Evolutionary conservation across 1,140 invertebrate species (phyloP).

Genomic region (Caenorhabditis brenneri): DNA sequence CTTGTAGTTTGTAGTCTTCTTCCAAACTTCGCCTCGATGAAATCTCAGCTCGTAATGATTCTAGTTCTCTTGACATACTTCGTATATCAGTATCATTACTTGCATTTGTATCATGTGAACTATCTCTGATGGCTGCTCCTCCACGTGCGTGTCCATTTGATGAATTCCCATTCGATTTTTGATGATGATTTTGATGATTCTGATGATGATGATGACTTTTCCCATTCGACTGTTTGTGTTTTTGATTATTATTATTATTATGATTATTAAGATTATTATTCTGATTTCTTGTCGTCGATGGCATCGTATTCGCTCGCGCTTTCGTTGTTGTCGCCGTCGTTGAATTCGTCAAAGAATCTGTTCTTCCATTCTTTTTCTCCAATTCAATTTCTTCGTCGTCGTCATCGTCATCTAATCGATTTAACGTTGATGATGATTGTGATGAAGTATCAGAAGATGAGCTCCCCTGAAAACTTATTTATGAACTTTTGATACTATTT

Average conservation of each 20-base stretch:
- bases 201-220: conserved; percentile 23
- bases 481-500: too few relatives aligned
- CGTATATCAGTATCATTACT: conserved; percentile 22
- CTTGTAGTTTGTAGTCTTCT: conserved; percentile 21
- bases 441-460: neutral
- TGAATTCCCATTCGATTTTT: conserved; percentile 12
- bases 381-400: neutral
- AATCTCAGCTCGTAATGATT: conserved; percentile 14
- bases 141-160: neutral
- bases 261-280: conserved; percentile 2
- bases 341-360: conserved; percentile 4
- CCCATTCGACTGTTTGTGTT: conserved; percentile 18
- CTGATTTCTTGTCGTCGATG: conserved; percentile 1
- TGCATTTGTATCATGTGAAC: conserved; percentile 31
- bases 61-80: conserved; percentile 24
- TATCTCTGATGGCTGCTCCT: neutral
- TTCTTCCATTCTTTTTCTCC: conserved; percentile 3
- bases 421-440: too few relatives aligned
- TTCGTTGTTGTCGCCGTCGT: conserved; percentile 6
- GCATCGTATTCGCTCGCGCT: conserved; percentile 19
- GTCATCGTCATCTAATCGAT: neutral
- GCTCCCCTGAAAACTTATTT: neutral
- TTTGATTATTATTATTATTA: neutral
- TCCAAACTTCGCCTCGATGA: neutral
- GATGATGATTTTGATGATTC: neutral